Conservation (phyloP, 2,797 vertebrate species). For the Lithobates sylvaticus region DNA sequence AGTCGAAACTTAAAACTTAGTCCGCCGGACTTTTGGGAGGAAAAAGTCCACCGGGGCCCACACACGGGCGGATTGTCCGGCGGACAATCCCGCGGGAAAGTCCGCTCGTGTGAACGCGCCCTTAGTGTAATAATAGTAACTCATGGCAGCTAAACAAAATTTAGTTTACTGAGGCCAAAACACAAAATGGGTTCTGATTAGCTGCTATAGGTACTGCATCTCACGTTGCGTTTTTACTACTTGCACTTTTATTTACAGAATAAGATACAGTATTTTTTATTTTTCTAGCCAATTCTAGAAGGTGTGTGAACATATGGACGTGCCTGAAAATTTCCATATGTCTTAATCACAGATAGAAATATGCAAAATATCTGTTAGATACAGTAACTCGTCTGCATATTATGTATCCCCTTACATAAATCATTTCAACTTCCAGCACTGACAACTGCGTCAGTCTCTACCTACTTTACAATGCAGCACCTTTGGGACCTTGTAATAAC, state of each 20-base stretch:
- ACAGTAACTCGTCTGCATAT: constrained; percentile 22
- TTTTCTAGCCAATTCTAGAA: background rate
- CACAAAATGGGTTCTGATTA: no score
- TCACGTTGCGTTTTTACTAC: no score
- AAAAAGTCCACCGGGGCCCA: no score
- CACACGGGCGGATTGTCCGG: no score
- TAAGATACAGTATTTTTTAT: background rate
- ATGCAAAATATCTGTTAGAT: constrained; percentile 30
- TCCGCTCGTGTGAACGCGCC: no score
- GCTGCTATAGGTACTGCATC: no score
- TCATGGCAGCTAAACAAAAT: background rate
- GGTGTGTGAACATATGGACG: background rate
- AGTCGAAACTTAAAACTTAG: no score
- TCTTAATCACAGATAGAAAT: constrained; percentile 17
- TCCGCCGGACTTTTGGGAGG: no score
- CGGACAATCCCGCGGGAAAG: no score
- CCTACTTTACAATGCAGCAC: constrained; percentile 4
- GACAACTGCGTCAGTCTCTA: constrained; percentile 23
- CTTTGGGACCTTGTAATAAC: constrained; percentile 3
- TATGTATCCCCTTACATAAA: background rate
- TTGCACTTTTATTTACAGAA: background rate
- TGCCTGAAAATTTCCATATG: constrained; percentile 6
- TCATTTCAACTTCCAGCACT: constrained; percentile 11
- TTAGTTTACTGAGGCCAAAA: background rate
- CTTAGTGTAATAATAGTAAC: no score